Percentiles rank a stretch among this genome's conserved stretches.
These are phyloP conservation scores for Notarius lentiginosus DNA, from an alignment of 2,113 vertebrate genomes.

Conservation along the genomic window DNA sequence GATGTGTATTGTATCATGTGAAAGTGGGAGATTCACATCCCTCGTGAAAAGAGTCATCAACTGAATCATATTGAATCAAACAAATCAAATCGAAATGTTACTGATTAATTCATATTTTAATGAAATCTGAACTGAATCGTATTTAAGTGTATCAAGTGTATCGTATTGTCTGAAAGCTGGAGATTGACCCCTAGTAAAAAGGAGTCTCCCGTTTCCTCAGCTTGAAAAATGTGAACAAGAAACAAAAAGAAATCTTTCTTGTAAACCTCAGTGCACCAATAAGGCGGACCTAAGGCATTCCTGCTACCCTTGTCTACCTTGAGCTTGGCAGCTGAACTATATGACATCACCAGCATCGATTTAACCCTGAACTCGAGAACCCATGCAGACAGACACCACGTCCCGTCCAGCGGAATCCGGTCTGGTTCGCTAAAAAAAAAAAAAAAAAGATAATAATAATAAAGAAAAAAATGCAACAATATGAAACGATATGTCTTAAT, in stretches of 20 bases:
- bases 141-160: not conserved
- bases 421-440: conserved; percentile 53
- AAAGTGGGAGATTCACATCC: not conserved
- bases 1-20: not conserved
- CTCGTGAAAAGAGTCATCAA: not conserved
- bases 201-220: not conserved
- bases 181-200: not conserved
- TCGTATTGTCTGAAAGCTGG: not conserved
- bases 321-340: not conserved
- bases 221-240: not conserved
- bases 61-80: not conserved
- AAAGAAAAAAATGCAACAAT: conserved; percentile 39
- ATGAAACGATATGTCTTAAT: conserved; percentile 51
- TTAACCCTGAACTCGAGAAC: conserved; percentile 38
- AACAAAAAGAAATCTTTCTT: conserved; percentile 2
- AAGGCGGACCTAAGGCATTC: not conserved
- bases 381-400: conserved; percentile 50
- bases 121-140: not conserved
- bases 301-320: conserved; percentile 13
- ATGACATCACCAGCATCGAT: conserved; percentile 44
- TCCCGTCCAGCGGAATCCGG: conserved; percentile 44
- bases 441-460: not conserved
- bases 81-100: not conserved
- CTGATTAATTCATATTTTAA: not conserved
- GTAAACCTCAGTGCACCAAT: not conserved